Percentiles rank a stretch among this genome's conserved stretches.
These are phyloP conservation scores for Musca vetustissima DNA, from an alignment of 1,140 invertebrate genomes.

Conservation along the genomic window DNA sequence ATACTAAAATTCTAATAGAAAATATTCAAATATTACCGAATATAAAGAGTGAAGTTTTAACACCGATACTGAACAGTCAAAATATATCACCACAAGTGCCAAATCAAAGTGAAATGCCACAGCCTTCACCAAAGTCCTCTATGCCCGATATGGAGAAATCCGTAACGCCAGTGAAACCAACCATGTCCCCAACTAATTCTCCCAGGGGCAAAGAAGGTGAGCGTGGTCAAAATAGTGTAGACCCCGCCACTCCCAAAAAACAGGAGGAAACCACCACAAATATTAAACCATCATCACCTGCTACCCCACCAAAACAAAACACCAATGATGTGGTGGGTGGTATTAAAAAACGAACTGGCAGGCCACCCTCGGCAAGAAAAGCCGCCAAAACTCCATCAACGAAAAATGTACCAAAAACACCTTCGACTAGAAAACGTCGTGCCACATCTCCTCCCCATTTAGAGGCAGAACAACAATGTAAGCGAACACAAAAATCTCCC, in stretches of 20 bases:
- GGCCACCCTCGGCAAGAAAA: background rate
- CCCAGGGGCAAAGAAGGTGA: too few species aligned
- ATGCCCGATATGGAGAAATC: too few species aligned
- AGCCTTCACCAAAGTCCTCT: too few species aligned
- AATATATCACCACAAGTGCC: too few species aligned
- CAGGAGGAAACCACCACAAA: too few species aligned
- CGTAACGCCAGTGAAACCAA: too few species aligned
- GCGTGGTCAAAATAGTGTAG: too few species aligned
- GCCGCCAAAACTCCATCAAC: background rate
- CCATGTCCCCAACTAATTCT: too few species aligned
- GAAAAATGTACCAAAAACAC: background rate
- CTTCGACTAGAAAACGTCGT: background rate
- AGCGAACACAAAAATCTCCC: background rate
- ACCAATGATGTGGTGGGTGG: background rate
- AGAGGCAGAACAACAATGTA: background rate
- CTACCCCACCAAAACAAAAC: background rate
- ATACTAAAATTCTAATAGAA: background rate
- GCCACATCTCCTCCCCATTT: background rate
- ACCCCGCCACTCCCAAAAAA: too few species aligned
- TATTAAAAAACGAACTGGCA: background rate
- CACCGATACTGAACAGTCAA: background rate
- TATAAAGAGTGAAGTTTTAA: background rate
- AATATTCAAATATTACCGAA: constrained; percentile 8
- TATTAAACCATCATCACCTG: too few species aligned
- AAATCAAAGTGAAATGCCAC: background rate